Evolutionary conservation across 2,113 vertebrate genomes (phyloP).

Genomic region (Peromyscus polionotus): DNA sequence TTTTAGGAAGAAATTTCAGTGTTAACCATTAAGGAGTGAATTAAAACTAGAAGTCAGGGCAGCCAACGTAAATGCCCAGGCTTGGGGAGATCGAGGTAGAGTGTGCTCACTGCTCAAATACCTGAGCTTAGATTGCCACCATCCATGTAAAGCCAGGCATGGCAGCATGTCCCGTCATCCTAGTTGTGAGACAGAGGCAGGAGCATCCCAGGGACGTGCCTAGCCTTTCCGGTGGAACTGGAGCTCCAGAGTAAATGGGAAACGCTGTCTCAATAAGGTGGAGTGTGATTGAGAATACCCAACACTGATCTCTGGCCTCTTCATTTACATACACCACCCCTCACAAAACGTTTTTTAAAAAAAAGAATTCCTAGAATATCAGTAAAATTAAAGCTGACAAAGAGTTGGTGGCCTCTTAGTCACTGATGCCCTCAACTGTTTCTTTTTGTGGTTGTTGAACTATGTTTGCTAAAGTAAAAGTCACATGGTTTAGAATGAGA

Average conservation of each 20-base stretch:
- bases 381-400: not conserved
- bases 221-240: too few relatives aligned
- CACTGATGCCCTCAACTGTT: not conserved
- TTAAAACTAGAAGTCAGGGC: not conserved
- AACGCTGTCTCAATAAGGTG: not conserved
- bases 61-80: not conserved
- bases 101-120: not conserved
- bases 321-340: not conserved
- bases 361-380: not conserved
- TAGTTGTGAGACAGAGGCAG: not conserved
- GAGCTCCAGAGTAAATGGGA: not conserved
- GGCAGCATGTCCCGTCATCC: not conserved
- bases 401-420: not conserved
- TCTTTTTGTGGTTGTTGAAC: not conserved
- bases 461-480: not conserved
- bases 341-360: not conserved
- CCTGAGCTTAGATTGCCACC: not conserved
- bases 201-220: not conserved
- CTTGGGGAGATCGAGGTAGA: not conserved
- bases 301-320: too few relatives aligned
- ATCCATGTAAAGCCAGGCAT: not conserved
- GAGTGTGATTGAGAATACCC: not conserved
- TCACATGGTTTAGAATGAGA: not conserved
- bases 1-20: not conserved
- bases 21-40: slow-evolving; percentile 2